Percentiles rank a stretch among this genome's conserved stretches.
phyloP scores from a whole-genome alignment of 2,113 vertebrate genomes.

The Caloenas nicobarica region DNA sequence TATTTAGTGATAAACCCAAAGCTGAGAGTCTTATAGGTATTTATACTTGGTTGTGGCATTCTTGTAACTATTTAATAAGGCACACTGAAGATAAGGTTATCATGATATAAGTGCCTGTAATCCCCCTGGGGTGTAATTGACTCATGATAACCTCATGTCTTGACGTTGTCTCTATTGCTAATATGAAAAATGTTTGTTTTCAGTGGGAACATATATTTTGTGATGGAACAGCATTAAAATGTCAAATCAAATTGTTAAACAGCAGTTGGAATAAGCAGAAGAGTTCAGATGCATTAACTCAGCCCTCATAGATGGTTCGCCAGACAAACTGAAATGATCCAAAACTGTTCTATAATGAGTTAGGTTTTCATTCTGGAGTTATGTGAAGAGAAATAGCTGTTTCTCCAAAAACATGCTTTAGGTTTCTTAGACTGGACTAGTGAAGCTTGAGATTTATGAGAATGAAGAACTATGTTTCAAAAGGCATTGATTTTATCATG shows the following conservation, averaged over 20 bases:
- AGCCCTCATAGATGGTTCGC: constrained; percentile 17
- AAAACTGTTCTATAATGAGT: background rate
- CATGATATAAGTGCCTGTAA: constrained; percentile 60
- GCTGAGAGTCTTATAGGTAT: constrained; percentile 4
- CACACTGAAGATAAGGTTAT: constrained; percentile 61
- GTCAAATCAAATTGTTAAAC: constrained; percentile 64
- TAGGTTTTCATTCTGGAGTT: constrained; percentile 33
- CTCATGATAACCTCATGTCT: constrained; percentile 65
- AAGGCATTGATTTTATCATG: background rate
- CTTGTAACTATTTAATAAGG: constrained; percentile 63
- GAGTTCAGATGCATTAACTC: constrained; percentile 55
- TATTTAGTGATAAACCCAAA: constrained; percentile 10
- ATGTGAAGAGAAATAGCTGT: constrained; percentile 35
- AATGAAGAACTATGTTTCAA: background rate
- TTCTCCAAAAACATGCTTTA: constrained; percentile 8
- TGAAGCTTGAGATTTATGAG: background rate
- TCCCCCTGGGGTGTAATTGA: constrained; percentile 58
- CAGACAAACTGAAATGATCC: constrained; percentile 6
- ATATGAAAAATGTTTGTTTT: constrained; percentile 69
- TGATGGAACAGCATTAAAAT: constrained; percentile 56
- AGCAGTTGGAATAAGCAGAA: constrained; percentile 52
- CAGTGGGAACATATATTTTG: constrained; percentile 64
- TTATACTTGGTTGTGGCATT: constrained; percentile 30
- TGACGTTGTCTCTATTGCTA: constrained; percentile 49
- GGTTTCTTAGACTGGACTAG: background rate